phyloP scores from a whole-genome alignment of 2,113 vertebrate species.

The Madoqua kirkii region DNA sequence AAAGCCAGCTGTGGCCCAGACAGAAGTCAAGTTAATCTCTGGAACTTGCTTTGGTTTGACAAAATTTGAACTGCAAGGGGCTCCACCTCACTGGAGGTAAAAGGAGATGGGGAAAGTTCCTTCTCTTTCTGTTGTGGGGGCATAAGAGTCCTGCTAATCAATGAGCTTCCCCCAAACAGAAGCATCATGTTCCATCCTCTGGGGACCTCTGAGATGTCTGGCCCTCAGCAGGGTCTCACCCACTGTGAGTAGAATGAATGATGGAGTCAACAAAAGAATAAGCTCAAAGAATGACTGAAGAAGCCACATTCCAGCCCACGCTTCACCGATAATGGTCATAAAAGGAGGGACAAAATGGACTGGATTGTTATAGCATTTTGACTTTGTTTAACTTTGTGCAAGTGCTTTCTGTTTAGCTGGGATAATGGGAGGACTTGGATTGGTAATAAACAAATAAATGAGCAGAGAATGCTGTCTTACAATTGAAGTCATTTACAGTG shows the following conservation, averaged over 20 bases:
- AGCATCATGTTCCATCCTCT: not conserved
- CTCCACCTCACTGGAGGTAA: not conserved
- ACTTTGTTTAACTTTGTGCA: conserved; percentile 37
- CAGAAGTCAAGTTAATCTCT: not conserved
- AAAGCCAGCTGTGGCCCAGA: not conserved
- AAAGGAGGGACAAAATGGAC: not conserved
- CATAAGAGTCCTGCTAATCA: not conserved
- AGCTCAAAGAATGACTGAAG: not conserved
- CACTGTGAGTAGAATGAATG: not conserved
- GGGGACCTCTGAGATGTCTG: not conserved
- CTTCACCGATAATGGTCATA: not conserved
- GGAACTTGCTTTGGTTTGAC: not conserved
- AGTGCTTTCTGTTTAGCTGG: conserved; percentile 16
- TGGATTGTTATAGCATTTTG: not conserved
- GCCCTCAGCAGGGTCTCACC: not conserved
- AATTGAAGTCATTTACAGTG: conserved; percentile 12
- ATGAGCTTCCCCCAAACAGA: not conserved
- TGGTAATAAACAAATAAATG: conserved; percentile 54
- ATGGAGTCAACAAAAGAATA: not conserved
- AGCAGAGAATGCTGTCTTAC: conserved; percentile 6
- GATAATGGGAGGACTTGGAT: not conserved
- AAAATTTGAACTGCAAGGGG: not conserved
- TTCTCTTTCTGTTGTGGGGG: not conserved
- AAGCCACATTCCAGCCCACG: not conserved
- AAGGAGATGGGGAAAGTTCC: not conserved